Evolutionary conservation across 2,113 vertebrate species (phyloP).

Genomic region (human): GRCh38 chr1:86747001-86747500

Average conservation of each 20-base stretch:
- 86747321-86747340: neutral
- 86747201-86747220: conserved; percentile 27
- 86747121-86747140: conserved; percentile 50
- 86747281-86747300: neutral
- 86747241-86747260: neutral
- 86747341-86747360: neutral
- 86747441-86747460: conserved; percentile 6
- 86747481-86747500: neutral
- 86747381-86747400: neutral
- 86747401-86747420: neutral
- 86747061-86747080: conserved; percentile 47
- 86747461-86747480: conserved; percentile 15
- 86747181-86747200: conserved; percentile 5
- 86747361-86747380: neutral
- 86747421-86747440: neutral
- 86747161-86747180: conserved; percentile 14
- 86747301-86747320: neutral
- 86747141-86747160: conserved; percentile 57
- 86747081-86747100: conserved; percentile 5
- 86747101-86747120: conserved; percentile 9
- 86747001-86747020: conserved; percentile 23
- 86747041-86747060: conserved; percentile 5
- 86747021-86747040: neutral
- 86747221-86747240: conserved; percentile 15
- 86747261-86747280: conserved; percentile 30